These are phyloP conservation scores for Apamea sordens DNA, from an alignment of 2,888 invertebrate genomes.

Conservation along the genomic window DNA sequence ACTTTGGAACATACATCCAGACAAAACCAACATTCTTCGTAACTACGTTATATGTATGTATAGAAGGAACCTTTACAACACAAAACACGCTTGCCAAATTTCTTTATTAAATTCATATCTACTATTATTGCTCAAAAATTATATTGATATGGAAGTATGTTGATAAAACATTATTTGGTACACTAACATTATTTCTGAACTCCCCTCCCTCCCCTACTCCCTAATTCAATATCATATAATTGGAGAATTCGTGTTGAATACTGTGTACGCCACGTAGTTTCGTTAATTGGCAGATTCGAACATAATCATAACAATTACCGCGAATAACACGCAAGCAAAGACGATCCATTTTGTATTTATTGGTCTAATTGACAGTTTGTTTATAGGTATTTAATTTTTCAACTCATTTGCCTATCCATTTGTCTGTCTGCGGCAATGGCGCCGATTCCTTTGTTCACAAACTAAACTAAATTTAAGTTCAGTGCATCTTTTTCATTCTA, in stretches of 20 bases:
- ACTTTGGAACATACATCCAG: no score
- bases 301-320: slow-evolving; percentile 26
- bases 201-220: background rate
- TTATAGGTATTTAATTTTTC: slow-evolving; percentile 7
- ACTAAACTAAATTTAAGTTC: no score
- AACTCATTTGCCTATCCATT: background rate
- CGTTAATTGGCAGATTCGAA: slow-evolving; percentile 40
- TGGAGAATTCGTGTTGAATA: slow-evolving; percentile 28
- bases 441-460: no score
- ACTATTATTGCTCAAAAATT: slow-evolving; percentile 7
- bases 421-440: background rate
- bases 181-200: slow-evolving; percentile 15
- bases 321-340: slow-evolving; percentile 13
- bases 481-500: no score
- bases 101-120: slow-evolving; percentile 7
- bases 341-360: slow-evolving; percentile 15
- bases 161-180: slow-evolving; percentile 21
- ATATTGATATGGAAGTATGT: slow-evolving; percentile 7
- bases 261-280: slow-evolving; percentile 10
- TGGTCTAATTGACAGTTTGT: slow-evolving; percentile 22
- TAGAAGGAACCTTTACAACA: background rate
- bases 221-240: slow-evolving; percentile 31
- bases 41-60: background rate
- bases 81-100: slow-evolving; percentile 8
- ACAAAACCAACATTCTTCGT: background rate